Conservation (phyloP, 2,113 vertebrate genomes). For the Enhydra lutris region DNA sequence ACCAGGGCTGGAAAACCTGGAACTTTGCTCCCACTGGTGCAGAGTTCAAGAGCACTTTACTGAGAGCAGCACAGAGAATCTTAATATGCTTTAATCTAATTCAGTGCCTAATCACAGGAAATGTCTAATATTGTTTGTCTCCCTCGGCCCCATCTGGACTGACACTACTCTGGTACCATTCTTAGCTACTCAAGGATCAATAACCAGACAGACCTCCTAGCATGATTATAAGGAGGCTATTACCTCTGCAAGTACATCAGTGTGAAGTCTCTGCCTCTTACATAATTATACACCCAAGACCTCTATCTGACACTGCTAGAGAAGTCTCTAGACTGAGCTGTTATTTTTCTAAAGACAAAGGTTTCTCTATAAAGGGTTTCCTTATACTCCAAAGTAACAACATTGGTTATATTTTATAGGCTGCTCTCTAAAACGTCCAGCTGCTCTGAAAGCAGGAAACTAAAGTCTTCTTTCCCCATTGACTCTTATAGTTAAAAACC, state of each 20-base stretch:
- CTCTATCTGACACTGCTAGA: background rate
- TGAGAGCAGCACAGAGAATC: background rate
- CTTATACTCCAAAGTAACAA: constrained; percentile 14
- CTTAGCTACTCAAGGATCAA: background rate
- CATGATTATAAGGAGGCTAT: background rate
- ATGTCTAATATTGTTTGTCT: background rate
- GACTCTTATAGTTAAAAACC: constrained; percentile 51
- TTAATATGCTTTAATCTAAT: background rate
- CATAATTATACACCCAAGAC: background rate
- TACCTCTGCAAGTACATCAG: background rate
- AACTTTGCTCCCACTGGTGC: background rate
- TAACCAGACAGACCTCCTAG: background rate
- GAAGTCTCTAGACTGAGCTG: background rate
- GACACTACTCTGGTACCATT: background rate
- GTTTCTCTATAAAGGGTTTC: background rate
- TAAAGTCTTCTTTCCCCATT: background rate
- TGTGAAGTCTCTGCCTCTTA: background rate
- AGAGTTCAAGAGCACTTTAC: constrained; percentile 21
- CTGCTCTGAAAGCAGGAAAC: constrained; percentile 50
- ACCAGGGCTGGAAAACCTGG: background rate
- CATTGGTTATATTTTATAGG: background rate
- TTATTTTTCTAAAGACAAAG: background rate
- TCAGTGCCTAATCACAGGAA: constrained; percentile 17
- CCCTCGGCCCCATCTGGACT: background rate
- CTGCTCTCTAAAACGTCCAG: constrained; percentile 8